A percentile compares a stretch with the other conserved stretches of the same genome.
Conservation (phyloP, 2,888 invertebrate species). For the Abrostola triplasia region DNA sequence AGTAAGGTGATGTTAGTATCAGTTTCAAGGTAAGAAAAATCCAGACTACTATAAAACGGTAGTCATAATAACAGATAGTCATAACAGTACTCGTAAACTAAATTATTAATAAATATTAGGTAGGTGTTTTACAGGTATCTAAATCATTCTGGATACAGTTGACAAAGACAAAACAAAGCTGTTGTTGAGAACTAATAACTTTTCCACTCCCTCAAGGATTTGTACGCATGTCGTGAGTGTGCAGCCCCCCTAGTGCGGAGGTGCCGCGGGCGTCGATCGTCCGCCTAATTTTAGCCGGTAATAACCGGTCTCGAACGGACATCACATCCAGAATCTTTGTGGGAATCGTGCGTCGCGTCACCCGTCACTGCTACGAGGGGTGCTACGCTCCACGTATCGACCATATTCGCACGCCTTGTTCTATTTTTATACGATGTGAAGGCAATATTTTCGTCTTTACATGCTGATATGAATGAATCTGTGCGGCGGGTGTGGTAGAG, state of each 20-base stretch:
- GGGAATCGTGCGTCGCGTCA: slow-evolving; percentile 75
- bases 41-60: too few relatives aligned
- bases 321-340: slow-evolving; percentile 82
- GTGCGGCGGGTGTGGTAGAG: not conserved
- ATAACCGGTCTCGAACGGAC: slow-evolving; percentile 75
- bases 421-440: slow-evolving; percentile 5
- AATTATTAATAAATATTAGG: too few relatives aligned
- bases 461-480: not conserved
- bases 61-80: too few relatives aligned
- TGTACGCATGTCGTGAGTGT: slow-evolving; percentile 21
- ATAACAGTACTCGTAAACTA: too few relatives aligned
- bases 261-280: slow-evolving; percentile 70
- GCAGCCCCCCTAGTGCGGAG: slow-evolving; percentile 21
- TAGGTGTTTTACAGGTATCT: too few relatives aligned
- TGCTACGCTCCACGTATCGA: slow-evolving; percentile 44
- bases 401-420: slow-evolving; percentile 1
- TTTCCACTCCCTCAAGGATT: not conserved
- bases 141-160: not conserved
- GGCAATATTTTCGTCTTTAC: not conserved
- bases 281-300: slow-evolving; percentile 79
- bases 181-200: not conserved
- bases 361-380: slow-evolving; percentile 60
- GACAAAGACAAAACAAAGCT: not conserved
- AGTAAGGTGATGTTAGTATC: too few relatives aligned
- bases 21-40: too few relatives aligned